These are phyloP conservation scores for Nymphalis io DNA, from an alignment of 1,140 invertebrate species.

Conservation along the genomic window DNA sequence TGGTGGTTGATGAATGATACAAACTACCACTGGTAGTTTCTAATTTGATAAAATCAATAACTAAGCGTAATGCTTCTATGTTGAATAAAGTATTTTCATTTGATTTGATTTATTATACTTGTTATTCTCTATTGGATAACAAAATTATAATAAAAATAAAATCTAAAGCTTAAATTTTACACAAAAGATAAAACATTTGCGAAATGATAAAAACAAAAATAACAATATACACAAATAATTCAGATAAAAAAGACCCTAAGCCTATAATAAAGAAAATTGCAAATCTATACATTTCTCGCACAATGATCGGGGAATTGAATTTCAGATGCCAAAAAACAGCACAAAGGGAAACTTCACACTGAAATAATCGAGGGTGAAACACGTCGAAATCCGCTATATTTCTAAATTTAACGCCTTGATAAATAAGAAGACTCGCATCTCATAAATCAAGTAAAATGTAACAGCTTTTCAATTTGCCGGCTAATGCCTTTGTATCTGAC, in stretches of 20 bases:
- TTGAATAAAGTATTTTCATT: too few species aligned
- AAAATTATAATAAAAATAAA: too few species aligned
- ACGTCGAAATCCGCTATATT: conserved; percentile 35
- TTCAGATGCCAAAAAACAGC: conserved; percentile 19
- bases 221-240: background rate
- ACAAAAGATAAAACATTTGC: too few species aligned
- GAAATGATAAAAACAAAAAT: too few species aligned
- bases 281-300: conserved; percentile 26
- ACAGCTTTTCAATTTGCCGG: conserved; percentile 52
- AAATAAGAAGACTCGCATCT: conserved; percentile 35
- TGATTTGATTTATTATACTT: too few species aligned
- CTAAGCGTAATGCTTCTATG: too few species aligned
- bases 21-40: too few species aligned
- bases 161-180: too few species aligned
- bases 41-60: too few species aligned
- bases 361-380: conserved; percentile 30
- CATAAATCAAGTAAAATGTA: conserved; percentile 51
- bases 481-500: conserved; percentile 47
- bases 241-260: conserved; percentile 13
- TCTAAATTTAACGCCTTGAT: conserved; percentile 42
- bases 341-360: conserved; percentile 2
- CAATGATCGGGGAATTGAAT: conserved; percentile 19
- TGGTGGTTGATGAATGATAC: too few species aligned
- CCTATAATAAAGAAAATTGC: conserved; percentile 22
- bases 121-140: background rate